Conservation (phyloP, 2,888 invertebrate species). For the Iselma pallidipennis region DNA sequence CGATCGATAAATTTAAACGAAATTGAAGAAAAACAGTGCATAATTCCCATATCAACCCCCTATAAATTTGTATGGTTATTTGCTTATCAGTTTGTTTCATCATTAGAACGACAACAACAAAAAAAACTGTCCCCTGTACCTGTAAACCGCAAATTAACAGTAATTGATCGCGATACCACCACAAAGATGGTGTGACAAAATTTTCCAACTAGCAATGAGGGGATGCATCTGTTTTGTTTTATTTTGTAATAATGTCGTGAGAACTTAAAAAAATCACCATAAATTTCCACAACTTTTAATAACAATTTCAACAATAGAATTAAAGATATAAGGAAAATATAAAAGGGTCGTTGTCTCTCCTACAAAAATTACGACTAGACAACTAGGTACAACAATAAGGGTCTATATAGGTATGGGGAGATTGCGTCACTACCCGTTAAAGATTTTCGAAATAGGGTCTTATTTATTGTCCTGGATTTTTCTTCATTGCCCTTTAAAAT, state of each 20-base stretch:
- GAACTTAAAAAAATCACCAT: too few relatives aligned
- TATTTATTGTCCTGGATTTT: too few relatives aligned
- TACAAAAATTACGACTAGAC: too few relatives aligned
- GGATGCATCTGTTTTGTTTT: neutral
- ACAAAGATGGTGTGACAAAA: constrained; percentile 20
- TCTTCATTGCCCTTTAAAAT: too few relatives aligned
- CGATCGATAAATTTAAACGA: too few relatives aligned
- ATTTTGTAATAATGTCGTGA: neutral
- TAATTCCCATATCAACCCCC: neutral
- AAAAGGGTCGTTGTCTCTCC: neutral
- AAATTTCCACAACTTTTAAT: neutral
- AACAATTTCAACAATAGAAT: neutral
- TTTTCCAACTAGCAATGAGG: constrained; percentile 3
- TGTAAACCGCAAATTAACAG: constrained; percentile 16
- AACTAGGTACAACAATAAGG: neutral
- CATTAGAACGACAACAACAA: neutral
- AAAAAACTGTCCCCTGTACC: neutral
- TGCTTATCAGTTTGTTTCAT: neutral
- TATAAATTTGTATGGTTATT: neutral
- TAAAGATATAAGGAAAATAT: neutral
- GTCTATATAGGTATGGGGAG: constrained; percentile 11
- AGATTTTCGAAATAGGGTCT: neutral
- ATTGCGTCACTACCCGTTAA: constrained; percentile 4
- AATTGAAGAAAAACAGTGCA: too few relatives aligned
- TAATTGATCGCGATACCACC: constrained; percentile 19